Conservation (phyloP, 1,140 invertebrate genomes). For the Bombus waltoni region DNA sequence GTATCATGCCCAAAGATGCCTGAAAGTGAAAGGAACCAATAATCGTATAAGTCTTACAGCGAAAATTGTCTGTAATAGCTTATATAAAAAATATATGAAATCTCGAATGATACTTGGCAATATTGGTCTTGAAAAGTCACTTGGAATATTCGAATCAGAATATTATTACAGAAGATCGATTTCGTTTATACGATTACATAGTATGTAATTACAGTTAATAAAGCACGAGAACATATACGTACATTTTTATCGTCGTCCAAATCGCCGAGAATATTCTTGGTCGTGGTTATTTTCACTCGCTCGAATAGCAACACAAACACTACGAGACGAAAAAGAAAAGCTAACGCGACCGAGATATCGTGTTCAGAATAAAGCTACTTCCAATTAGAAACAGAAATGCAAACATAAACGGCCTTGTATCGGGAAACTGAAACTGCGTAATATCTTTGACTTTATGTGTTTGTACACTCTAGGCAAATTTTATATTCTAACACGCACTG, state of each 20-base stretch:
- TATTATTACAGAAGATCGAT: neutral
- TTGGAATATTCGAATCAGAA: too few species aligned
- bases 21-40: neutral
- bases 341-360: neutral
- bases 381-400: neutral
- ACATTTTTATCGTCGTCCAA: neutral
- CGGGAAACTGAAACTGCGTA: neutral
- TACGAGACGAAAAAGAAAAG: too few species aligned
- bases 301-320: neutral
- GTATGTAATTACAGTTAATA: too few species aligned
- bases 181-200: neutral
- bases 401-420: neutral
- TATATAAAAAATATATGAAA: neutral
- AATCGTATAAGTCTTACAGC: neutral
- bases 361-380: neutral
- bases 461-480: neutral
- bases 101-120: neutral
- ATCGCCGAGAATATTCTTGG: neutral
- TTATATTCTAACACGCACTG: neutral
- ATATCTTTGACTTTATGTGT: neutral
- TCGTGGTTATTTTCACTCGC: neutral
- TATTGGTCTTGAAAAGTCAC: neutral
- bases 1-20: neutral
- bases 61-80: neutral
- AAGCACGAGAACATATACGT: neutral